Percentiles rank a stretch among this genome's conserved stretches.
Conservation (phyloP, 2,797 vertebrate species). For the Pachyuromys duprasi region DNA sequence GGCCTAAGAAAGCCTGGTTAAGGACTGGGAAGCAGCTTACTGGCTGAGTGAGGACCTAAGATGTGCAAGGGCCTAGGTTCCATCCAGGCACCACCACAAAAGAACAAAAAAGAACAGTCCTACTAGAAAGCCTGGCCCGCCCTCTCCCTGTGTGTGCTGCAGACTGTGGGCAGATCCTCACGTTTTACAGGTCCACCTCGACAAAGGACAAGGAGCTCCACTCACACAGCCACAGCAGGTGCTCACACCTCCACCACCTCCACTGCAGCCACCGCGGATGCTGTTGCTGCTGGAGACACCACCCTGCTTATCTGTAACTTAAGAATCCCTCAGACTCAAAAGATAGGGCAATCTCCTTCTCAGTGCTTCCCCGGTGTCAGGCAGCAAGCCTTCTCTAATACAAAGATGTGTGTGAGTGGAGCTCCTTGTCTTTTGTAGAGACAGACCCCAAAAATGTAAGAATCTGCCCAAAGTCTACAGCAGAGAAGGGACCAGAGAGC, state of each 20-base stretch:
- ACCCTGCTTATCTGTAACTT: not conserved
- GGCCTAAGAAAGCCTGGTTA: not conserved
- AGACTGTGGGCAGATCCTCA: not conserved
- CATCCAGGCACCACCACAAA: not conserved
- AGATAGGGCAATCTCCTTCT: not conserved
- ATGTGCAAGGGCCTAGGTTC: not conserved
- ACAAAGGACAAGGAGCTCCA: not conserved
- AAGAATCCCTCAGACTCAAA: not conserved
- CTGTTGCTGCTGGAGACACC: not conserved
- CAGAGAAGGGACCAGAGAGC: not conserved
- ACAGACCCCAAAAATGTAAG: not conserved
- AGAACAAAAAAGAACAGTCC: not conserved
- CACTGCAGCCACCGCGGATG: not conserved
- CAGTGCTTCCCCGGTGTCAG: not conserved
- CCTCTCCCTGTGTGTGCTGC: not conserved
- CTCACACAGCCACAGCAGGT: fast-evolving
- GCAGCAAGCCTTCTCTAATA: not conserved
- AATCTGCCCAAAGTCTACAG: not conserved
- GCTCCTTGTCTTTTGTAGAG: not conserved
- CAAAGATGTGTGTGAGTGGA: not conserved
- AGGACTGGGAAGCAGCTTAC: not conserved
- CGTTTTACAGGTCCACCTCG: not conserved
- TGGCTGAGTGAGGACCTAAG: not conserved
- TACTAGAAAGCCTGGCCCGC: not conserved
- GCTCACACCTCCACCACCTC: not conserved